Percentiles rank a stretch among this genome's conserved stretches.
Evolutionary conservation across 2,113 vertebrate genomes (phyloP).

Genomic region (Heloderma charlesbogerti): DNA sequence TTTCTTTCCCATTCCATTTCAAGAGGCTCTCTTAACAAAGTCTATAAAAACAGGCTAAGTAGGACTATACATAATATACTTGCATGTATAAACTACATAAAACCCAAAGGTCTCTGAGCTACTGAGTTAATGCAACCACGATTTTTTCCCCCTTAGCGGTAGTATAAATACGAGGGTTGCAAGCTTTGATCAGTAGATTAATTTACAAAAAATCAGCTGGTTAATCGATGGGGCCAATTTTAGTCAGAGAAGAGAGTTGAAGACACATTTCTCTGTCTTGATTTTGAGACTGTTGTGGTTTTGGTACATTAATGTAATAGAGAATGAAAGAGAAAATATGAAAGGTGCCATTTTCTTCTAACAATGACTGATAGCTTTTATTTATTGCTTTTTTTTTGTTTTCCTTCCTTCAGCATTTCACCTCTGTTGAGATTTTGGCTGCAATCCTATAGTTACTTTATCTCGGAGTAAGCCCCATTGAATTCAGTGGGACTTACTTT

Average conservation of each 20-base stretch:
- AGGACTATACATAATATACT: background rate
- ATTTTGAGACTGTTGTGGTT: background rate
- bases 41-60: slow-evolving; percentile 26
- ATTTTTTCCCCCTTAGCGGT: no score
- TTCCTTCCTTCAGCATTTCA: background rate
- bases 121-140: background rate
- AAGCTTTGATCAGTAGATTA: background rate
- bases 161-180: background rate
- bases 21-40: slow-evolving; percentile 12
- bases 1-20: slow-evolving; percentile 1
- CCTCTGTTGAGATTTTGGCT: background rate
- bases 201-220: background rate
- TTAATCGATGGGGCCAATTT: background rate
- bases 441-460: no score
- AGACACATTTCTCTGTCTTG: background rate
- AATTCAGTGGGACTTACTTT: no score
- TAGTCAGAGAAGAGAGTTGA: background rate
- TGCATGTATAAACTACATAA: slow-evolving; percentile 1
- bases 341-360: background rate
- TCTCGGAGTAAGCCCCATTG: no score
- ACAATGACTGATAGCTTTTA: background rate
- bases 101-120: background rate
- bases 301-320: background rate
- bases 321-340: background rate
- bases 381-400: background rate